Evolutionary conservation across 2,888 invertebrate species (phyloP), one percentile per base, ranked within the genome.

Genomic region (Encarsia formosa): DNA sequence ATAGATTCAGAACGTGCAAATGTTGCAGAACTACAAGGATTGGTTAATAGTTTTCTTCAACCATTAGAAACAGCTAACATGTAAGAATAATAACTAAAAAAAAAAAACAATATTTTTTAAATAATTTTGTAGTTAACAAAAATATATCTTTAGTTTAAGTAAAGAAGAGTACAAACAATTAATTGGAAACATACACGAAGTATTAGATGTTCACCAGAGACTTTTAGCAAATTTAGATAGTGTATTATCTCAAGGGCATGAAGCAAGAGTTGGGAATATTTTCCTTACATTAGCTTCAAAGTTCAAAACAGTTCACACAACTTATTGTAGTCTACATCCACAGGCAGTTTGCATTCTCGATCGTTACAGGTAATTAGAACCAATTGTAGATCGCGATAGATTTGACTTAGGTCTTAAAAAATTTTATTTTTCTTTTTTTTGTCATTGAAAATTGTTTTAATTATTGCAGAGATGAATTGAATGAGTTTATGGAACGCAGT

Each of bases 281-380:
- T 96, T 98, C 74, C 76, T 99, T 54, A 87, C 86, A 53, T 85
- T 87, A 76, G 91, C 91, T 4, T 85, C 89, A 18, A 81, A 82
- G 67, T 81, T 92, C 61, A 93, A 95, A 76, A 77, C 80, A 60
- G 86, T 93, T 11, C 93, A 97, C 73, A 86, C 87, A 66, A 79
- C 81, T 13, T 99, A 98, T 74, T 97, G 97, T 76, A 83, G 87
- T 50, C 86, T 91, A 61, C 98, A 99, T 80, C 98, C 98, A 1
- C 84, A 86, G 74, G 96, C 96, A 59, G 95, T 95, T 40, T 89
- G 90, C 69, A 85, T 97, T 63, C 80, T 99, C 63, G 95, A 95
- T 74, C 89, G 89, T 73, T 89, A 90, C 73, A 92, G 90, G 94
- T 95, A 76, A 78, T 82, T 76, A 32, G 4, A 18, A 15, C 5